These are phyloP conservation scores for Trematomus bernacchii DNA, from an alignment of 2,797 vertebrate species.

Conservation along the genomic window DNA sequence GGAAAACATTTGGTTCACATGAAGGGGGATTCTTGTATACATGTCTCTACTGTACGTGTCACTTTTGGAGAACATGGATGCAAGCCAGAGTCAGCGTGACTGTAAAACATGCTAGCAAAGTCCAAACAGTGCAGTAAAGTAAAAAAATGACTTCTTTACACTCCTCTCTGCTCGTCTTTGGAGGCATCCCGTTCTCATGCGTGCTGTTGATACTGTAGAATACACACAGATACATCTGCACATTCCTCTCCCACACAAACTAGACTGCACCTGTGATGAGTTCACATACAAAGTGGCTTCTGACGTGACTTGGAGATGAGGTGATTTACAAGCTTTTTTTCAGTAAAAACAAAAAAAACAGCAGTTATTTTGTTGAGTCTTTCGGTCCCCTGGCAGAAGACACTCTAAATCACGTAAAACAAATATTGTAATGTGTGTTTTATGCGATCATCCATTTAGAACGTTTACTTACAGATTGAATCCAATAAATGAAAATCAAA, in stretches of 20 bases:
- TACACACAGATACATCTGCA: conserved; percentile 57
- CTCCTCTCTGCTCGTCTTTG: conserved; percentile 3
- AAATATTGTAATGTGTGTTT: too few species aligned
- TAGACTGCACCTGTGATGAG: conserved; percentile 54
- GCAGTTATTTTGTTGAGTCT: background rate
- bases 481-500: too few species aligned
- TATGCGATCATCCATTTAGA: too few species aligned
- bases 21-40: background rate
- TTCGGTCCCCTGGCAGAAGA: background rate
- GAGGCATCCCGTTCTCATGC: conserved; percentile 22
- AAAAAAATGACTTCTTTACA: background rate
- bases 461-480: too few species aligned
- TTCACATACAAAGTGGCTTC: background rate
- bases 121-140: conserved; percentile 1
- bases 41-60: background rate
- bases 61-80: background rate
- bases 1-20: background rate
- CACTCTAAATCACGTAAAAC: background rate
- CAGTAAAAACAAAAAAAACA: background rate
- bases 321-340: background rate
- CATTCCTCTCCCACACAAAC: conserved; percentile 67
- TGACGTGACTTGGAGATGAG: background rate
- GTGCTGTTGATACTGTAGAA: conserved; percentile 58
- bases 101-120: background rate
- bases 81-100: background rate